phyloP scores from a whole-genome alignment of 2,888 invertebrate genomes.

The Gymnosoma rotundatum region DNA sequence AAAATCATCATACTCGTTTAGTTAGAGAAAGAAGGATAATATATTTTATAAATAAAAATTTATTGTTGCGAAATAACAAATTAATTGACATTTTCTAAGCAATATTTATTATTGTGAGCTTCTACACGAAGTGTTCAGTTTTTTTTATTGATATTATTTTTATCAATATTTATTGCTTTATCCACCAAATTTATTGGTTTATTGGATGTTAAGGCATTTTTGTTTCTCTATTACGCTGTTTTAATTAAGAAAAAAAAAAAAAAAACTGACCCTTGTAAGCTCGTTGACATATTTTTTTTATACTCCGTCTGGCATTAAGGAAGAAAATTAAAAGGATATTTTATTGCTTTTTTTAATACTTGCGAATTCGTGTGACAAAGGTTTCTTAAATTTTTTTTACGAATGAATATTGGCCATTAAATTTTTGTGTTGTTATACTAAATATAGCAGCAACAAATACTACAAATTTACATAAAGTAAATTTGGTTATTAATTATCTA shows the following conservation, averaged over 20 bases:
- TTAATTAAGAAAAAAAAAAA: not conserved
- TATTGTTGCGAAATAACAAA: too few species aligned
- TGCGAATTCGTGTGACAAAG: not conserved
- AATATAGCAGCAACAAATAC: not conserved
- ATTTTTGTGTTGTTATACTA: not conserved
- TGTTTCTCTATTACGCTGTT: not conserved
- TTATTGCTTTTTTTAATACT: not conserved
- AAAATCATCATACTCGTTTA: too few species aligned
- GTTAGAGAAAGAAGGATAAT: too few species aligned
- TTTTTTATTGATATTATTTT: too few species aligned
- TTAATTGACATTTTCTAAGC: too few species aligned
- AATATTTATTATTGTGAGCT: too few species aligned
- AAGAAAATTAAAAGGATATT: too few species aligned
- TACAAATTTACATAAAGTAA: not conserved
- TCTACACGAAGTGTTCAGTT: too few species aligned
- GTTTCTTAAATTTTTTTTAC: slow-evolving; percentile 4
- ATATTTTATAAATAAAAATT: too few species aligned
- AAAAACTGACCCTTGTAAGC: slow-evolving; percentile 14
- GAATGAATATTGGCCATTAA: not conserved
- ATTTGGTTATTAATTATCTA: slow-evolving; percentile 1
- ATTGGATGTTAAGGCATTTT: too few species aligned
- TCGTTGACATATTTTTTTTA: too few species aligned
- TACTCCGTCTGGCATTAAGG: too few species aligned
- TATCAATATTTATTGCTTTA: not conserved
- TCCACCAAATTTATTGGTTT: not conserved